These are phyloP conservation scores for Trematomus loennbergii DNA, from an alignment of 2,113 vertebrate genomes.

Conservation along the genomic window DNA sequence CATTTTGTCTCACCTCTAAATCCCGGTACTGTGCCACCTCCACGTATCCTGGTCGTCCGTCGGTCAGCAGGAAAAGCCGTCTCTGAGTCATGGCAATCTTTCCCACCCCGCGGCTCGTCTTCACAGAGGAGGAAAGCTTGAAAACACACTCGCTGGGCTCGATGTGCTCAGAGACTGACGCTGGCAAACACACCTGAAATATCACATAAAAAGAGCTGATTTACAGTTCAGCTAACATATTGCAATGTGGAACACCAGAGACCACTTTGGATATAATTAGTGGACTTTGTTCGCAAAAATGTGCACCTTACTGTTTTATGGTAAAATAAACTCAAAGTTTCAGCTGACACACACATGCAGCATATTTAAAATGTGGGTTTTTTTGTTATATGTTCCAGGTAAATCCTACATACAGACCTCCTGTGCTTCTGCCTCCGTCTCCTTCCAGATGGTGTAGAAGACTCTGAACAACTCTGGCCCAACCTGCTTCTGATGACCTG, in stretches of 20 bases:
- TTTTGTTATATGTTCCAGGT: neutral
- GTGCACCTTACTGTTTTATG: neutral
- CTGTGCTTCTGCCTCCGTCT: slow-evolving; percentile 93
- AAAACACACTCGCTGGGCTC: slow-evolving; percentile 93
- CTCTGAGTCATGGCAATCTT: slow-evolving; percentile 98
- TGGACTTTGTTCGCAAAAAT: too few species aligned
- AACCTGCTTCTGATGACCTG: slow-evolving; percentile 97
- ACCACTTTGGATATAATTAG: too few species aligned
- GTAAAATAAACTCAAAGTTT: neutral
- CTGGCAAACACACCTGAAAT: slow-evolving; percentile 86
- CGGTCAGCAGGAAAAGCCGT: slow-evolving; percentile 91
- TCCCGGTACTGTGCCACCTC: slow-evolving; percentile 93
- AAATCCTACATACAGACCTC: slow-evolving; percentile 80
- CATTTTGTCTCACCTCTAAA: slow-evolving; percentile 86
- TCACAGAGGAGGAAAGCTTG: slow-evolving; percentile 94
- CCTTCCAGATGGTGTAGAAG: slow-evolving; percentile 99
- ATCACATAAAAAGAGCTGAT: neutral
- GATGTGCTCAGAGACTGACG: slow-evolving; percentile 85
- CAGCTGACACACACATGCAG: neutral
- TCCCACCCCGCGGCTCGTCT: slow-evolving; percentile 92
- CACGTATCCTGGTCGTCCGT: slow-evolving; percentile 89
- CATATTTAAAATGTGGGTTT: neutral
- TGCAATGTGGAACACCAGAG: too few species aligned
- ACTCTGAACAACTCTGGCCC: slow-evolving; percentile 93
- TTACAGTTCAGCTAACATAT: neutral